A percentile compares a stretch with the other conserved stretches of the same genome.
Evolutionary conservation across 2,113 vertebrate species (phyloP).

Genomic region (Gopherus evgoodei): DNA sequence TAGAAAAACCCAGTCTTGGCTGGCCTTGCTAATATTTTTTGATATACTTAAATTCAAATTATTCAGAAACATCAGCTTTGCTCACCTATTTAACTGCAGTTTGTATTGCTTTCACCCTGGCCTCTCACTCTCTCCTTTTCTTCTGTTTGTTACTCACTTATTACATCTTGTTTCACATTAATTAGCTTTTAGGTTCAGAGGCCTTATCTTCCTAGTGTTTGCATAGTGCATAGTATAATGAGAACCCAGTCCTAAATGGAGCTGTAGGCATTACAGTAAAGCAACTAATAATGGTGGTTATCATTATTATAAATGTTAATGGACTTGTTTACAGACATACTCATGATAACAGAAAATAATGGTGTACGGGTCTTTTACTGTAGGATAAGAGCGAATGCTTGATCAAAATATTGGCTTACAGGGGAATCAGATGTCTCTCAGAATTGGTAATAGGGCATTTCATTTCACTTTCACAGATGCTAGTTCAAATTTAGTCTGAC

Average conservation of each 20-base stretch:
- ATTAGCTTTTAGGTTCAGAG: neutral
- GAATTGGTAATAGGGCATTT: too few species aligned
- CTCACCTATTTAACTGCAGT: neutral
- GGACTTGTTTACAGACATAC: too few species aligned
- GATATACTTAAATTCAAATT: neutral
- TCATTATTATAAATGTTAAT: neutral
- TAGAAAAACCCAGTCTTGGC: neutral
- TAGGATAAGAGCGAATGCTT: too few species aligned
- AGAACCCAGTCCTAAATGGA: neutral
- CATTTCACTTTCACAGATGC: too few species aligned
- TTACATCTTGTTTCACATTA: neutral
- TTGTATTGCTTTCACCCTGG: neutral
- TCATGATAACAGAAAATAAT: too few species aligned
- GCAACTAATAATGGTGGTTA: neutral
- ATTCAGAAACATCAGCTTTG: neutral
- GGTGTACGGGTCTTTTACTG: too few species aligned
- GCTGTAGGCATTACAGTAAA: neutral
- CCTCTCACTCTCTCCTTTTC: neutral
- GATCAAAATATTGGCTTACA: too few species aligned
- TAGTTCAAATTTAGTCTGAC: too few species aligned
- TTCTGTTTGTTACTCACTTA: neutral
- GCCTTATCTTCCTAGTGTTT: neutral
- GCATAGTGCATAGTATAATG: neutral
- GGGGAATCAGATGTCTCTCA: too few species aligned
- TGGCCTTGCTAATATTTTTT: neutral